Percentiles rank a stretch among this genome's conserved stretches.
Evolutionary conservation across 1,140 invertebrate species (phyloP).

Genomic region (Achatina immaculata): DNA sequence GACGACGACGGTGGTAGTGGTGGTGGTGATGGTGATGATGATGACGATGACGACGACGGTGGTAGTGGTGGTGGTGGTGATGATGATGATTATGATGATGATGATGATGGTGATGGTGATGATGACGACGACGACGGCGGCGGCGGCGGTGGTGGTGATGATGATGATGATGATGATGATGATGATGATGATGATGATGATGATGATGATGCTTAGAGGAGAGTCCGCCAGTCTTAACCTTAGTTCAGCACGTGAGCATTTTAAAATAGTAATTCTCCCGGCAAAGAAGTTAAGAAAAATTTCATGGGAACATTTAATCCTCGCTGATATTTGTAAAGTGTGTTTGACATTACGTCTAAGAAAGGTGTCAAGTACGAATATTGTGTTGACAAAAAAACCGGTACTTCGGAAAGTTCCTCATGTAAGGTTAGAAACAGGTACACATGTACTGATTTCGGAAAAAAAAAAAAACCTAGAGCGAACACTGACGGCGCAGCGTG

Average conservation of each 20-base stretch:
- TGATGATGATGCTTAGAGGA: conserved; percentile 22
- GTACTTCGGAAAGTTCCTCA: too few species aligned
- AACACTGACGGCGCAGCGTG: too few species aligned
- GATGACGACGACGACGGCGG: background rate
- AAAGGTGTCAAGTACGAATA: background rate
- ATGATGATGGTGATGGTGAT: background rate
- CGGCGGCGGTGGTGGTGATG: background rate
- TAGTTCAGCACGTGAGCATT: background rate
- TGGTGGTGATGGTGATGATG: too few species aligned
- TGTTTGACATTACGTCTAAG: background rate
- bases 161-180: conserved; percentile 20
- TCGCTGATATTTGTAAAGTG: too few species aligned
- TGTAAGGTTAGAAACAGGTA: too few species aligned
- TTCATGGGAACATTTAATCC: too few species aligned
- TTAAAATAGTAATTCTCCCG: background rate
- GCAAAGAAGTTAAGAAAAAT: background rate
- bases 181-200: conserved; percentile 18
- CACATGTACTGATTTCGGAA: too few species aligned
- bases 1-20: background rate
- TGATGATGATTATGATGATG: too few species aligned
- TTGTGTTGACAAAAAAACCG: background rate
- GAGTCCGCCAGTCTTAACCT: too few species aligned
- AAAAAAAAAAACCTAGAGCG: too few species aligned
- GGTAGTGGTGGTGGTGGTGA: too few species aligned
- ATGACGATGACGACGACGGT: too few species aligned